phyloP scores from a whole-genome alignment of 2,888 invertebrate genomes.

The Dexiosoma caninum region DNA sequence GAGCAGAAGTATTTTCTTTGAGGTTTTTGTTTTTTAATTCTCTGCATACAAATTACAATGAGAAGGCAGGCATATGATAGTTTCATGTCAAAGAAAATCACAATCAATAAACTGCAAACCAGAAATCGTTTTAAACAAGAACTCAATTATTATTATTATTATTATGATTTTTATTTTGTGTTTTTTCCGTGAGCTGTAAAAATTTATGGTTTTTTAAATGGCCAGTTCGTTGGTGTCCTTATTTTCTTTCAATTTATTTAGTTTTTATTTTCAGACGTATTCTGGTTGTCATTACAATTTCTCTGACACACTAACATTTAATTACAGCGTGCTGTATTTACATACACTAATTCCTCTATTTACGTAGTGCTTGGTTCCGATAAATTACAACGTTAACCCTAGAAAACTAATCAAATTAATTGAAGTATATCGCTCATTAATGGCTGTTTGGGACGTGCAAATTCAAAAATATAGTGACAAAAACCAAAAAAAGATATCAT shows the following conservation, averaged over 20 bases:
- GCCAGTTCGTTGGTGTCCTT: constrained; percentile 40
- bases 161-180: background rate
- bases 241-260: background rate
- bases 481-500: too few relatives aligned
- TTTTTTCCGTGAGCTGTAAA: constrained; percentile 9
- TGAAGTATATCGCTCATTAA: too few relatives aligned
- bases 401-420: too few relatives aligned
- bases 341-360: too few relatives aligned
- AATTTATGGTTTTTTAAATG: constrained; percentile 58
- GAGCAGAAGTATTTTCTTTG: too few relatives aligned
- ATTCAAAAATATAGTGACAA: too few relatives aligned
- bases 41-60: too few relatives aligned
- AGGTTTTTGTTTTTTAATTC: too few relatives aligned
- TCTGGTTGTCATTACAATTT: constrained; percentile 14
- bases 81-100: background rate
- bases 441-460: too few relatives aligned
- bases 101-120: constrained; percentile 43
- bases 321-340: constrained; percentile 25
- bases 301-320: constrained; percentile 59
- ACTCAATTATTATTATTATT: constrained; percentile 8
- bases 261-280: background rate
- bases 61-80: background rate
- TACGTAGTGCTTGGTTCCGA: too few relatives aligned
- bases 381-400: too few relatives aligned
- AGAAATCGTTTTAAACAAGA: constrained; percentile 21